Percentiles rank a stretch among this genome's conserved stretches.
phyloP scores from a whole-genome alignment of 35 echinoderm and acorn worm species.

The Eucidaris tribuloides region DNA sequence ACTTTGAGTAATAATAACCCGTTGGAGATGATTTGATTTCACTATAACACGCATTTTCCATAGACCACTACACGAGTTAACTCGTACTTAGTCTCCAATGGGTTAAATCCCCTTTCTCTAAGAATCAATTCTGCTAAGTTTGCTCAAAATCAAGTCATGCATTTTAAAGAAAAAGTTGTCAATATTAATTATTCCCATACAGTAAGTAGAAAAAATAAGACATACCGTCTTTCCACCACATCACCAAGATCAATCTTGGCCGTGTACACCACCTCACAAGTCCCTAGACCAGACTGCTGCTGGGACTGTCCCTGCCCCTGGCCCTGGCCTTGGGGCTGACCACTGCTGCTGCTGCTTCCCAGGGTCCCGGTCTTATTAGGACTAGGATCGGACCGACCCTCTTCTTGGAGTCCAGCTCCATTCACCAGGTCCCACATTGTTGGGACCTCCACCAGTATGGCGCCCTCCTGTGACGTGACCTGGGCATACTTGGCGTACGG shows the following conservation, averaged over 20 bases:
- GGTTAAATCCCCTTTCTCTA: no score
- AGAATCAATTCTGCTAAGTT: no score
- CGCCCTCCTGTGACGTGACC: conserved; percentile 34
- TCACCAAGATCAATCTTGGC: conserved; percentile 33
- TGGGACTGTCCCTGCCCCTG: neutral
- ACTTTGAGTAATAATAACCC: no score
- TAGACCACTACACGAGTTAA: no score
- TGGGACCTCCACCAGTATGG: conserved; percentile 37
- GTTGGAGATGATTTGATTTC: no score
- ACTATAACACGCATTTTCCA: no score
- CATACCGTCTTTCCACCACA: conserved; percentile 62
- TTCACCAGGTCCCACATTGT: conserved; percentile 52
- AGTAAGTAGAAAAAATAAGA: no score
- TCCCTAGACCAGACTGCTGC: conserved; percentile 40
- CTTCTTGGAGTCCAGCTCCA: conserved; percentile 17
- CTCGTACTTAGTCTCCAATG: no score
- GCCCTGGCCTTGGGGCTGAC: neutral
- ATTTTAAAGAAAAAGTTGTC: no score
- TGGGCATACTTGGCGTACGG: conserved; percentile 56
- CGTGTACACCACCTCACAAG: conserved; percentile 61
- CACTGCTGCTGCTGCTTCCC: neutral
- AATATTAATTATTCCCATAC: no score
- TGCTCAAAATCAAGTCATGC: no score
- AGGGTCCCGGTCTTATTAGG: conserved; percentile 10
- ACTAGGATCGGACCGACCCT: neutral